phyloP scores from a whole-genome alignment of 2,888 invertebrate genomes.

The Aleiodes alternator region DNA sequence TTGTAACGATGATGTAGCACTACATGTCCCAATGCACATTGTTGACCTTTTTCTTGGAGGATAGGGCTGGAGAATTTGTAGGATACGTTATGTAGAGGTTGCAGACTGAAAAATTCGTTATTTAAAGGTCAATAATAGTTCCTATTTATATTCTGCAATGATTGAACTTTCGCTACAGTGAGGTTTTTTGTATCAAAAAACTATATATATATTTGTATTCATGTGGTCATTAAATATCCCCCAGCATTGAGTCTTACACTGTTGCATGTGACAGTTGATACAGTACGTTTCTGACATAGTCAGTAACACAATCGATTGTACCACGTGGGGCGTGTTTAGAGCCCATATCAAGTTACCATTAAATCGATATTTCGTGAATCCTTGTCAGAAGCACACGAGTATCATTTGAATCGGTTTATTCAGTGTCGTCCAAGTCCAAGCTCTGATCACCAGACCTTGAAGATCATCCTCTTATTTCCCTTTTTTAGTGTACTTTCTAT shows the following conservation, averaged over 20 bases:
- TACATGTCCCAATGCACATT: no score
- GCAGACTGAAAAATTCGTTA: no score
- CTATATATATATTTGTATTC: neutral
- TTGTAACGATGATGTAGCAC: neutral
- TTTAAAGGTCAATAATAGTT: no score
- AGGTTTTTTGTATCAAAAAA: neutral
- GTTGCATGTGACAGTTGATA: neutral
- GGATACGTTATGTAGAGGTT: no score
- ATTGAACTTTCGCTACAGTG: no score
- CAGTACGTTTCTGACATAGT: neutral
- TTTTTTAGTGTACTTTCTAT: neutral
- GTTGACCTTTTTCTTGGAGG: no score
- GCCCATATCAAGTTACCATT: conserved; percentile 55
- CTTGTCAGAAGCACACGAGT: conserved; percentile 62
- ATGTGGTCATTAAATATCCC: neutral
- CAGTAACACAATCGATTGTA: conserved; percentile 3
- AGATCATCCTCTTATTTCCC: neutral
- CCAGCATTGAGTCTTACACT: neutral
- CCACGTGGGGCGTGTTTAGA: conserved; percentile 3
- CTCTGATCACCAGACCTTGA: conserved; percentile 14
- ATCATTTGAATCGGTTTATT: conserved; percentile 54
- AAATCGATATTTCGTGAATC: conserved; percentile 60
- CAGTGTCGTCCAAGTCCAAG: conserved; percentile 33
- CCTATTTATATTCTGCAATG: no score
- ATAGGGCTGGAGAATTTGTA: no score